Conservation (phyloP, 2,113 vertebrate genomes). For the Phylloscopus whistleri region DNA sequence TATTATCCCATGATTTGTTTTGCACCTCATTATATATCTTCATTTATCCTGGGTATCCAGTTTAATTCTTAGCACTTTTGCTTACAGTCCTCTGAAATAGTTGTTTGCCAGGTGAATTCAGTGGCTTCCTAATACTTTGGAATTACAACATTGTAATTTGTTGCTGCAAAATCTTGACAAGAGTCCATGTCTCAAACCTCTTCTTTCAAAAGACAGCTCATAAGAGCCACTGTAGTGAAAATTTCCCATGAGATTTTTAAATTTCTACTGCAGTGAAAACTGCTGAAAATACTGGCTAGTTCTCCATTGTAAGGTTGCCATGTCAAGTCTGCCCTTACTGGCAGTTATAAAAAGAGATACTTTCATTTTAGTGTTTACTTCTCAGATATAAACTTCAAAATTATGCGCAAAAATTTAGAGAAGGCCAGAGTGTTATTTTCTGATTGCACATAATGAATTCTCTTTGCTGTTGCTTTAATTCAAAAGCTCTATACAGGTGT, state of each 20-base stretch:
- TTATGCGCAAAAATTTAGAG: neutral
- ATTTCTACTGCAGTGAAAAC: neutral
- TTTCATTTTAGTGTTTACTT: neutral
- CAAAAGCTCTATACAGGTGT: neutral
- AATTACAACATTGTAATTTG: neutral
- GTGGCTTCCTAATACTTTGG: neutral
- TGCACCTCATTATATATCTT: neutral
- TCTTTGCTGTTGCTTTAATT: neutral
- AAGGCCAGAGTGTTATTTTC: neutral
- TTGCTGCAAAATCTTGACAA: neutral
- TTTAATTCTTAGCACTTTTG: neutral
- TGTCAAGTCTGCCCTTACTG: neutral
- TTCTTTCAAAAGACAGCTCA: neutral
- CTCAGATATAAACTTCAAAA: neutral
- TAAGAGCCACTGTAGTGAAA: neutral
- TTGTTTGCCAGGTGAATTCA: neutral
- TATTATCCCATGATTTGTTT: neutral
- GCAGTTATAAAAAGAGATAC: neutral
- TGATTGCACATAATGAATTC: neutral
- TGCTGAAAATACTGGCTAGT: neutral
- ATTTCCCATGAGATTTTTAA: neutral
- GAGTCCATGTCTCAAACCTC: neutral
- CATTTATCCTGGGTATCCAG: neutral
- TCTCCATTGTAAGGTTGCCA: neutral
- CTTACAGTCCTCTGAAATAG: neutral